A percentile compares a stretch with the other conserved stretches of the same genome.
These are phyloP conservation scores for Drosophila ambigua DNA, from an alignment of 1,140 invertebrate genomes.

Conservation along the genomic window DNA sequence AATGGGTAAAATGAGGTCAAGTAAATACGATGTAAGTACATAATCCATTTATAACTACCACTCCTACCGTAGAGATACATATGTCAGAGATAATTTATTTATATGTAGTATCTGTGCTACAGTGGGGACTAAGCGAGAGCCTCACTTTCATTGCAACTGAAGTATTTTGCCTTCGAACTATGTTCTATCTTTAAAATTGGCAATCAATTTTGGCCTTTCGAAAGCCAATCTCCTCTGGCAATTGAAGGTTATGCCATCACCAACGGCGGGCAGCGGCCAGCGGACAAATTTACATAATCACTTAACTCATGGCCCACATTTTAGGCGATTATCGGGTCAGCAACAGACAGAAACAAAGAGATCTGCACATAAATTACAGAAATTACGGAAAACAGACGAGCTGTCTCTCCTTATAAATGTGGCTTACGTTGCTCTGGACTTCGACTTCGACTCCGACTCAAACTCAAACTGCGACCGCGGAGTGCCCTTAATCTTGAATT, in stretches of 20 bases:
- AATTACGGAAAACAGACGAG: slow-evolving; percentile 61
- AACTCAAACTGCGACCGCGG: neutral
- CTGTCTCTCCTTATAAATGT: slow-evolving; percentile 16
- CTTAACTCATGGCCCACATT: slow-evolving; percentile 81
- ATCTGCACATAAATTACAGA: slow-evolving; percentile 74
- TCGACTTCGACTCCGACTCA: too few species aligned
- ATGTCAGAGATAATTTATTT: too few species aligned
- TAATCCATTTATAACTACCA: too few species aligned
- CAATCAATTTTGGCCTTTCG: slow-evolving; percentile 37
- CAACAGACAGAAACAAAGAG: slow-evolving; percentile 33
- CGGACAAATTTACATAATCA: slow-evolving; percentile 73
- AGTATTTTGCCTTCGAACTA: too few species aligned
- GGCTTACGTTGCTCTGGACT: neutral
- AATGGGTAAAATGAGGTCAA: slow-evolving; percentile 84
- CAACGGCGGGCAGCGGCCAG: neutral
- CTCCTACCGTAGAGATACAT: neutral
- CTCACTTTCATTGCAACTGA: slow-evolving; percentile 25
- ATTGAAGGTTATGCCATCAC: slow-evolving; percentile 58
- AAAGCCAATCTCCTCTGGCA: slow-evolving; percentile 18
- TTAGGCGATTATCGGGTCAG: slow-evolving; percentile 68
- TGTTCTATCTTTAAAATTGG: slow-evolving; percentile 9
- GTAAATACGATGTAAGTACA: slow-evolving; percentile 84
- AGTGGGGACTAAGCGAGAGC: neutral
- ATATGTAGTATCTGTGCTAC: too few species aligned
- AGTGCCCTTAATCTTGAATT: slow-evolving; percentile 80